Evolutionary conservation across 1,140 invertebrate species (phyloP), one percentile per base, ranked within the genome.

Genomic region (Tyrophagus putrescentiae): DNA sequence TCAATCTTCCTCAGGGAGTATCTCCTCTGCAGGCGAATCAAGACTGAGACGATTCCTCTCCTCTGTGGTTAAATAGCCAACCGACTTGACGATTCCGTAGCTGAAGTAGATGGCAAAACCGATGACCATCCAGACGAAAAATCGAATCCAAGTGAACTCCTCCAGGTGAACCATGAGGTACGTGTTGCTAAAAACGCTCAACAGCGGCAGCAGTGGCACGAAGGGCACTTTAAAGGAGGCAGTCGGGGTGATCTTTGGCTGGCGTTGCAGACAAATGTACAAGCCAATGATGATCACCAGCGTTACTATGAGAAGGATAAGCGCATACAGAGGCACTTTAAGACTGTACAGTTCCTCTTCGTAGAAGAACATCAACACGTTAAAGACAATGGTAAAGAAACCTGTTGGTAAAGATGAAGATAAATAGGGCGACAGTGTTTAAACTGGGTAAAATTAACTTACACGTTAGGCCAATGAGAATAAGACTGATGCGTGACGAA

Each of bases 81-180:
- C 44, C 36, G 45, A 53, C 41, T 60, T 31, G 7, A 50, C 29
- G 29, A 60, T 59, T n/a, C 59, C 59, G 28, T 60, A 60, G 4
- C 23, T 27, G 31, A 60, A 60, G 31, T 60, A 60, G 5, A 60
- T 60, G 1, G 44, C 2, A 13, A 60, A 57, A 23, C 70, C 76
- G 5, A 76, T 48, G 7, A 76, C 78, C 84, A 97, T 78, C 87
- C 87, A 92, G 31, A 87, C 76, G 18, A 74, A 75, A 70, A 91
- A 86, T 66, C 87, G 78, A 48, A 87, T 78, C 87, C 87, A 92
- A 1, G 87, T 91, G 63, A 80, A 76, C 31, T 76, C 68, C 67
- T 85, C 81, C 56, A 94, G 74, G 71, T 88, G 84, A 64, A 87
- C 76, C 85, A 92, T 92, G 31, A 94, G 75, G 70, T 87, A 85